These are phyloP conservation scores for Eristalis intricaria DNA, from an alignment of 2,888 invertebrate genomes.

Conservation along the genomic window DNA sequence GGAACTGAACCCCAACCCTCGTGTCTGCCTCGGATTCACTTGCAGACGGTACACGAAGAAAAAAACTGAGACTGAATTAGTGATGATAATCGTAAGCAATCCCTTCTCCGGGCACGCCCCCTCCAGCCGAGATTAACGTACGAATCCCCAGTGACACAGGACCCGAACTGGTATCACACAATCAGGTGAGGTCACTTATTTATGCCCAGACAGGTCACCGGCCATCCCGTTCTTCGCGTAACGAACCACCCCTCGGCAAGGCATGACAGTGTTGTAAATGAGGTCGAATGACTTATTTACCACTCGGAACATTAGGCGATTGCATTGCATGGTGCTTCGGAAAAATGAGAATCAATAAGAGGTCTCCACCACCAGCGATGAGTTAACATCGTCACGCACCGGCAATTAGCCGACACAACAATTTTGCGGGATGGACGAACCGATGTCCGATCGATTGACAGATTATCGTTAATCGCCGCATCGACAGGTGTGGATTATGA, in stretches of 20 bases:
- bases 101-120: background rate
- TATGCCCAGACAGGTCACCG: constrained; percentile 27
- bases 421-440: background rate
- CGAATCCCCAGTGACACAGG: background rate
- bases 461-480: background rate
- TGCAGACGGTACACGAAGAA: background rate
- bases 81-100: background rate
- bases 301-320: constrained; percentile 14
- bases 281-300: constrained; percentile 30
- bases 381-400: background rate
- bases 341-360: background rate
- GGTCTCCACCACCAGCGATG: background rate
- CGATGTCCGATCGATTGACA: background rate
- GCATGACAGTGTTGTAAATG: constrained; percentile 6
- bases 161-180: constrained; percentile 14
- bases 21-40: background rate
- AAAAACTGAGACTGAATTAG: background rate
- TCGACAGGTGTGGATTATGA: background rate
- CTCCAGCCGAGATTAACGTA: background rate
- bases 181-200: constrained; percentile 22
- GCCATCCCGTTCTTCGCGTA: background rate
- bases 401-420: background rate
- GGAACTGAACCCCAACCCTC: background rate
- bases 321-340: background rate
- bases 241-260: background rate